Evolutionary conservation across 2,888 invertebrate species (phyloP).

Genomic region (Mycalesis mineus): DNA sequence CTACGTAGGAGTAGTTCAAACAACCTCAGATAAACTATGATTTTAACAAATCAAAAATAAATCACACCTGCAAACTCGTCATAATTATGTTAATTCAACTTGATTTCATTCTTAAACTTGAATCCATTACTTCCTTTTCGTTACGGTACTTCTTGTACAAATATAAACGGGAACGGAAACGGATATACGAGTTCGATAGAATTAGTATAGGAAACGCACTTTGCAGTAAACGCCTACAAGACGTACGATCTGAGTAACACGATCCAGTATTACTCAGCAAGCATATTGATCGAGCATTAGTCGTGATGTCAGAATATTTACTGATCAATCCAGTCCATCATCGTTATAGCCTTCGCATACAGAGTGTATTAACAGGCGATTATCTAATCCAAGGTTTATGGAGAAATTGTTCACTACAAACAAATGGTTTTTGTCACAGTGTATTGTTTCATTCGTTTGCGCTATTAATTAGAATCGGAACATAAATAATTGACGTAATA

Average conservation of each 20-base stretch:
- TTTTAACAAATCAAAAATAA: no score
- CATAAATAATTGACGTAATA: constrained; percentile 1
- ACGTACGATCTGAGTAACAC: constrained; percentile 12
- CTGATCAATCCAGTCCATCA: background rate
- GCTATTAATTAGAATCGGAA: background rate
- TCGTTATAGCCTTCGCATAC: background rate
- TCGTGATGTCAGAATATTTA: constrained; percentile 12
- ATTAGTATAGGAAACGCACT: constrained; percentile 15
- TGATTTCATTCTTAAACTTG: background rate
- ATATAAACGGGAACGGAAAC: background rate
- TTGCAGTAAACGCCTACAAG: constrained; percentile 7
- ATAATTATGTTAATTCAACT: background rate
- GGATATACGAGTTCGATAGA: background rate
- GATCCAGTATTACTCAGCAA: constrained; percentile 12
- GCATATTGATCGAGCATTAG: constrained; percentile 18
- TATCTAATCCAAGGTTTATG: background rate
- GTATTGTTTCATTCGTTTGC: background rate
- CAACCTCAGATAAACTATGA: no score
- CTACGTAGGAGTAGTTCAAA: no score
- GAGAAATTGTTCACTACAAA: background rate
- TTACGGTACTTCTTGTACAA: background rate
- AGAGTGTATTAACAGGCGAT: background rate
- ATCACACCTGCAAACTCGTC: no score
- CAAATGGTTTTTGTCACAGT: background rate
- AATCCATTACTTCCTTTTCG: background rate